A percentile compares a stretch with the other conserved stretches of the same genome.
Evolutionary conservation across 2,888 invertebrate genomes (phyloP).

Genomic region (Ryuthela nishihirai): DNA sequence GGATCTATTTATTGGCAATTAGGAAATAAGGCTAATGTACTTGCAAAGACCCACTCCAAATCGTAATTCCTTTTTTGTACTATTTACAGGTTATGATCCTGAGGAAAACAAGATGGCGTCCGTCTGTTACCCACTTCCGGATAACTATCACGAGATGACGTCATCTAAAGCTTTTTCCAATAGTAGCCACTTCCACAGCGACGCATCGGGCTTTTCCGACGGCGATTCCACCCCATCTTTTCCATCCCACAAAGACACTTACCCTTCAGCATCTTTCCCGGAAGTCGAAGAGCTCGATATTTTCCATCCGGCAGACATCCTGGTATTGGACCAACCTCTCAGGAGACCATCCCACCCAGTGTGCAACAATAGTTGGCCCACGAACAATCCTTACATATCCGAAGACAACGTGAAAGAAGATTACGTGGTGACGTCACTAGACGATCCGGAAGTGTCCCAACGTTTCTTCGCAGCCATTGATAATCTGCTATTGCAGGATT

Average conservation of each 20-base stretch:
- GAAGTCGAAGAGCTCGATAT: conserved; percentile 37
- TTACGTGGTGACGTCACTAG: conserved; percentile 33
- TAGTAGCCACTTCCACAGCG: background rate
- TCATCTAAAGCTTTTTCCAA: background rate
- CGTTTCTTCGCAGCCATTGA: conserved; percentile 35
- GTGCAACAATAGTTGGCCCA: conserved; percentile 1
- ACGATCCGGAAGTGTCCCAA: conserved; percentile 32
- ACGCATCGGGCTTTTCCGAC: conserved; percentile 18
- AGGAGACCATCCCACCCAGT: conserved; percentile 3
- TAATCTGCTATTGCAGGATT: conserved; percentile 29
- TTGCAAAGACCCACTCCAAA: too few species aligned
- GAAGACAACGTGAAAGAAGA: conserved; percentile 21
- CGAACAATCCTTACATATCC: background rate
- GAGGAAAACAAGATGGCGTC: conserved; percentile 26
- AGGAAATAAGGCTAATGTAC: too few species aligned
- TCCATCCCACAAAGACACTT: background rate
- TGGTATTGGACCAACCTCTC: conserved; percentile 39
- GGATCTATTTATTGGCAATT: too few species aligned
- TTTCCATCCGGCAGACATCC: conserved; percentile 38
- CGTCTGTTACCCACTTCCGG: conserved; percentile 19
- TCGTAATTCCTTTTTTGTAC: too few species aligned
- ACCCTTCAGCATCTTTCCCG: conserved; percentile 18
- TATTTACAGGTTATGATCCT: conserved; percentile 26
- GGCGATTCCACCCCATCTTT: conserved; percentile 21
- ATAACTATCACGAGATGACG: conserved; percentile 22